phyloP scores from a whole-genome alignment of 2,888 invertebrate species.

The Amblyjoppa proteus region DNA sequence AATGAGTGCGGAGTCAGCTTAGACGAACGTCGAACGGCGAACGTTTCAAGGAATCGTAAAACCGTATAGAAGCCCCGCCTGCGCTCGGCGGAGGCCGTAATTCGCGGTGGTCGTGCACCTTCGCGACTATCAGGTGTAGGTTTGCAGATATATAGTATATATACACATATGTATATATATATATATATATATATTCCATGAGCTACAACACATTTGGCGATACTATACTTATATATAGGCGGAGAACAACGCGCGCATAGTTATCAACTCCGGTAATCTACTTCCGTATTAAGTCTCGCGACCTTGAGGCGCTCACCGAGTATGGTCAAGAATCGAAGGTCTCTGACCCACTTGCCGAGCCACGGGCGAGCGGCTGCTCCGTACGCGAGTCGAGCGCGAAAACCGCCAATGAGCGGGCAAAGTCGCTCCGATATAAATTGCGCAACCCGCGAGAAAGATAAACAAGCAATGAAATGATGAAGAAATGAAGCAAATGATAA shows the following conservation, averaged over 20 bases:
- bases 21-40: constrained; percentile 28
- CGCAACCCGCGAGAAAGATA: constrained; percentile 35
- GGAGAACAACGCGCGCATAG: constrained; percentile 32
- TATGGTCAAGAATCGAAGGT: constrained; percentile 78
- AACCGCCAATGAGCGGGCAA: constrained; percentile 33
- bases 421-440: constrained; percentile 35
- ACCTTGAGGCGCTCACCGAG: constrained; percentile 75
- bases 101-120: constrained; percentile 50
- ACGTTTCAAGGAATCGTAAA: constrained; percentile 58
- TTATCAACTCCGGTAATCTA: constrained; percentile 71
- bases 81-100: constrained; percentile 53
- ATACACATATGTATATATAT: constrained; percentile 1
- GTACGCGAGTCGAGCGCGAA: constrained; percentile 30
- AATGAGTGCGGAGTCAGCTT: constrained; percentile 57
- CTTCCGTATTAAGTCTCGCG: constrained; percentile 77
- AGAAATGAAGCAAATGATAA: background rate
- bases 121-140: constrained; percentile 27
- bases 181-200: background rate
- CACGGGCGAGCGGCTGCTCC: constrained; percentile 38
- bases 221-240: constrained; percentile 12
- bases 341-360: constrained; percentile 76
- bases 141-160: background rate
- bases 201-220: constrained; percentile 6
- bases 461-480: constrained; percentile 14
- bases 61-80: constrained; percentile 63